These are phyloP conservation scores for Reticulitermes speratus DNA, from an alignment of 1,140 invertebrate genomes.

Conservation along the genomic window DNA sequence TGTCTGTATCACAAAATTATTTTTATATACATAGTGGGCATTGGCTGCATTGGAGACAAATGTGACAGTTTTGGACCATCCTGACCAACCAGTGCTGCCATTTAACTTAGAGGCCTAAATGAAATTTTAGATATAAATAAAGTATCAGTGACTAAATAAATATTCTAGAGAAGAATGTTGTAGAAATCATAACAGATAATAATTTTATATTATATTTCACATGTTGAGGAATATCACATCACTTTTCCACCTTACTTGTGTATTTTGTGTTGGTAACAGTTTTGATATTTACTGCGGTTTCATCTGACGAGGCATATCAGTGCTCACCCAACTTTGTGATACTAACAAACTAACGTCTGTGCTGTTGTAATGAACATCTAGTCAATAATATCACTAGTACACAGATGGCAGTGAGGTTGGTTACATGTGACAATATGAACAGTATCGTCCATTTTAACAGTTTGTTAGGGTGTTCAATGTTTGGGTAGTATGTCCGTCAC, in stretches of 20 bases:
- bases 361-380: not conserved
- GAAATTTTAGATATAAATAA: not conserved
- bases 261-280: not conserved
- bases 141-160: not conserved
- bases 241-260: not conserved
- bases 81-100: too few species aligned
- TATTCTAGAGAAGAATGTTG: not conserved
- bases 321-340: not conserved
- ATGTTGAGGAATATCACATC: too few species aligned
- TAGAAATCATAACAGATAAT: not conserved
- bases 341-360: not conserved
- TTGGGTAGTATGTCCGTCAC: not conserved
- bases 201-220: not conserved
- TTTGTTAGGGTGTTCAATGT: conserved; percentile 12
- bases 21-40: too few species aligned
- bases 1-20: too few species aligned
- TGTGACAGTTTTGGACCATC: not conserved
- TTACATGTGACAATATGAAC: not conserved
- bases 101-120: not conserved
- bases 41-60: too few species aligned
- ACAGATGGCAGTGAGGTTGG: not conserved
- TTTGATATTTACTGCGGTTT: too few species aligned
- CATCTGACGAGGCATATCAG: not conserved
- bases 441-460: not conserved
- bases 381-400: not conserved